Evolutionary conservation across 1,140 invertebrate species (phyloP).

Genomic region (Drosophila sp.): DNA sequence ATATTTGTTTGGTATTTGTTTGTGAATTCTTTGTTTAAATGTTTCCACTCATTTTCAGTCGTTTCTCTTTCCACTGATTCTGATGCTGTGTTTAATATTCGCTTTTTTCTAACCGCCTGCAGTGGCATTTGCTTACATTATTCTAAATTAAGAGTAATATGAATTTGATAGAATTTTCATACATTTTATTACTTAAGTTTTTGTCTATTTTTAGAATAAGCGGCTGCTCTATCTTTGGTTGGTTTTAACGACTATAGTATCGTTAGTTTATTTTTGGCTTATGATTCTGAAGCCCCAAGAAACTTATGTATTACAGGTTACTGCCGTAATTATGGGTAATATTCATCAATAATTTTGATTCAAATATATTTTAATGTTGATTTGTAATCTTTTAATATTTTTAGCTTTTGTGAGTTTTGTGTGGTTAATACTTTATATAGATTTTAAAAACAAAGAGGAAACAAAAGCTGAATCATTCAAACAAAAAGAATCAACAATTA

Average conservation of each 20-base stretch:
- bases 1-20: too few species aligned
- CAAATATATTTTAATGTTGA: neutral
- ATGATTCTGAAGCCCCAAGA: neutral
- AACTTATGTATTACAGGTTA: neutral
- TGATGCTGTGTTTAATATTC: neutral
- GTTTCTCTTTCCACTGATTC: too few species aligned
- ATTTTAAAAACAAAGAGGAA: neutral
- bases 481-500: neutral
- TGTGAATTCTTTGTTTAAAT: too few species aligned
- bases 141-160: neutral
- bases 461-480: neutral
- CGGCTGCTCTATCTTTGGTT: neutral
- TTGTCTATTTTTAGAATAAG: slow-evolving; percentile 6
- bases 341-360: neutral
- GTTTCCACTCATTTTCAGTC: too few species aligned
- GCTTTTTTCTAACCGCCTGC: neutral
- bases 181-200: neutral
- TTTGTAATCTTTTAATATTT: neutral
- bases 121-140: neutral
- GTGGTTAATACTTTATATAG: neutral
- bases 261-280: neutral
- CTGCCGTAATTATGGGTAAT: neutral
- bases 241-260: neutral
- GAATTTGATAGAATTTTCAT: neutral
- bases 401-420: neutral